Conservation (phyloP, 2,888 invertebrate species). For the Agonopterix subpropinquella region DNA sequence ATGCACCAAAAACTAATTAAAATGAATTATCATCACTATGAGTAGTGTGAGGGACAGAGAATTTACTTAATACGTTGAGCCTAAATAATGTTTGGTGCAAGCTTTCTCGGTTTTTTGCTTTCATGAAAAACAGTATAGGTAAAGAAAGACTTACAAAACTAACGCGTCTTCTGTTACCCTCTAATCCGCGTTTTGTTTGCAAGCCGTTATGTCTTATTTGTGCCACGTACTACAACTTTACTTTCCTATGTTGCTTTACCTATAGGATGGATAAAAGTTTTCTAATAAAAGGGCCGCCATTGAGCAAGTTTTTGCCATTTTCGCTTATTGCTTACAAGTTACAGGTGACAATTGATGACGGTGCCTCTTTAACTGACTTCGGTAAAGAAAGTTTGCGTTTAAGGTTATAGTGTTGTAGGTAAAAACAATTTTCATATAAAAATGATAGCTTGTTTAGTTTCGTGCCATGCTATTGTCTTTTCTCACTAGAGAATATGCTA, state of each 20-base stretch:
- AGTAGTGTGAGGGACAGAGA: too few species aligned
- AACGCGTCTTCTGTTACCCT: constrained; percentile 8
- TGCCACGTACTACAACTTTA: constrained; percentile 63
- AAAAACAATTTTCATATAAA: too few species aligned
- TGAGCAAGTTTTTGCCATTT: constrained; percentile 54
- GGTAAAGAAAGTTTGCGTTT: constrained; percentile 26
- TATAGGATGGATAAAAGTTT: constrained; percentile 52
- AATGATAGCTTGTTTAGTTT: too few species aligned
- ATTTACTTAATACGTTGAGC: too few species aligned
- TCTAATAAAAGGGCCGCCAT: constrained; percentile 67
- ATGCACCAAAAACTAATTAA: too few species aligned
- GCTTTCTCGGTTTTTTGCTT: too few species aligned
- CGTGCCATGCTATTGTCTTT: too few species aligned
- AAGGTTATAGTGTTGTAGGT: not conserved
- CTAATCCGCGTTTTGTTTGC: constrained; percentile 17
- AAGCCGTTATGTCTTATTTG: constrained; percentile 65
- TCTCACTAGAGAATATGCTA: too few species aligned
- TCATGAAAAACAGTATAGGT: too few species aligned
- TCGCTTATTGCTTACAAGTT: constrained; percentile 53
- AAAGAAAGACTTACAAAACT: not conserved
- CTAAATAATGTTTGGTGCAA: too few species aligned
- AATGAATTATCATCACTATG: too few species aligned
- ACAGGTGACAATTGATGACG: constrained; percentile 68
- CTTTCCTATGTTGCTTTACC: constrained; percentile 55
- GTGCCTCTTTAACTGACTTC: constrained; percentile 55